Evolutionary conservation across 2,888 invertebrate genomes (phyloP).

Genomic region (Cylloceria caligata): DNA sequence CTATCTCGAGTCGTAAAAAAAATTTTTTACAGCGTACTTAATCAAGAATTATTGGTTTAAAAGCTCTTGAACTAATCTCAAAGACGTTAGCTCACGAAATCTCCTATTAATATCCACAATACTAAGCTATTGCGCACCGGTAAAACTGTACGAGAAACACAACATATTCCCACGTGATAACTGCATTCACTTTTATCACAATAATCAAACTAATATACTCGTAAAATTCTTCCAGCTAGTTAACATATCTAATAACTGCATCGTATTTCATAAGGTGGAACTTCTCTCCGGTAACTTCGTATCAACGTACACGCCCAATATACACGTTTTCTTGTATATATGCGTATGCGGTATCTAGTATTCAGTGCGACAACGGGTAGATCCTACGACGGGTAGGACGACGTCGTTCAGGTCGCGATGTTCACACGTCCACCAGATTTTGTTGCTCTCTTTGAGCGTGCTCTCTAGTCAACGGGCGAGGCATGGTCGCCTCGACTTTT

Average conservation of each 20-base stretch:
- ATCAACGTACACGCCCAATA: constrained; percentile 36
- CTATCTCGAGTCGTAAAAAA: background rate
- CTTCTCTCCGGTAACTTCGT: constrained; percentile 35
- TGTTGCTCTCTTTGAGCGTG: constrained; percentile 71
- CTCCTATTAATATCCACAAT: background rate
- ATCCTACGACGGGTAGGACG: constrained; percentile 62
- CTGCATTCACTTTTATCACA: constrained; percentile 2
- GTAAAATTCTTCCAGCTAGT: constrained; percentile 51
- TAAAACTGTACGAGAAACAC: background rate
- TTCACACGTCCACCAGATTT: constrained; percentile 81
- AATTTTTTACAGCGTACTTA: background rate
- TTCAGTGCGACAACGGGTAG: constrained; percentile 61
- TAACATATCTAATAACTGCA: constrained; percentile 66
- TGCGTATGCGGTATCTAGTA: constrained; percentile 47
- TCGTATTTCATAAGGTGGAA: constrained; percentile 59
- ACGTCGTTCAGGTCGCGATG: constrained; percentile 76
- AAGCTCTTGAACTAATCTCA: background rate
- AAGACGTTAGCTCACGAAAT: background rate
- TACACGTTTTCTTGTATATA: constrained; percentile 46
- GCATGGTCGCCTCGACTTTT: constrained; percentile 57
- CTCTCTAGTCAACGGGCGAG: constrained; percentile 28
- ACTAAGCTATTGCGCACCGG: background rate
- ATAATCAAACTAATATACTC: constrained; percentile 60
- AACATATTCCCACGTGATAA: constrained; percentile 24
- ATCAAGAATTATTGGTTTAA: background rate